Evolutionary conservation across 2,888 invertebrate species (phyloP).

Genomic region (Trichopoda pennipes): DNA sequence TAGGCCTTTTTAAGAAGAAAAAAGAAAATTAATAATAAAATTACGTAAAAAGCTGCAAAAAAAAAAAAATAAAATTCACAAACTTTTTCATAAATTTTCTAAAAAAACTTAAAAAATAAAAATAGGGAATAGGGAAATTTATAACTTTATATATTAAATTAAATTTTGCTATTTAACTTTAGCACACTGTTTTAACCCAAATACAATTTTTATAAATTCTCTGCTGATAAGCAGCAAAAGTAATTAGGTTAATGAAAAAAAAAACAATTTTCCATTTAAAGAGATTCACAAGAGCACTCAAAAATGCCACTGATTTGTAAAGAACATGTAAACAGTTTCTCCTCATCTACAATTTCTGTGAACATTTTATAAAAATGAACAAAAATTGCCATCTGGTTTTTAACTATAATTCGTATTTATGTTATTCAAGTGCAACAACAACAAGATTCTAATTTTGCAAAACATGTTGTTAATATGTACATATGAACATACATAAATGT

Average conservation of each 20-base stretch:
- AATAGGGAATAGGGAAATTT: too few relatives aligned
- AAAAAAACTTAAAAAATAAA: background rate
- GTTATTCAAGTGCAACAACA: slow-evolving; percentile 1
- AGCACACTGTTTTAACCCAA: background rate
- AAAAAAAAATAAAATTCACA: too few relatives aligned
- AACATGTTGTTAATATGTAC: slow-evolving; percentile 32
- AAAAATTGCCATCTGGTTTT: slow-evolving; percentile 1
- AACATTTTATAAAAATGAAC: slow-evolving; percentile 1
- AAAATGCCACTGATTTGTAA: slow-evolving; percentile 13
- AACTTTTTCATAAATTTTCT: too few relatives aligned
- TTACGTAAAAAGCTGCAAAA: too few relatives aligned
- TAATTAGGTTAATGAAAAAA: slow-evolving; percentile 42
- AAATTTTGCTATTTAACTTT: background rate
- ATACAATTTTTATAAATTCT: background rate
- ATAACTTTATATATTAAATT: background rate
- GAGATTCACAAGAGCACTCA: slow-evolving; percentile 41
- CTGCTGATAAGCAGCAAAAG: background rate
- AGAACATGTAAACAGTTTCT: background rate
- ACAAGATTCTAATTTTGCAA: slow-evolving; percentile 41
- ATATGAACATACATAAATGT: background rate
- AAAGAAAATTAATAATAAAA: too few relatives aligned
- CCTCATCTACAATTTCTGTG: background rate
- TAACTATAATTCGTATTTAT: background rate
- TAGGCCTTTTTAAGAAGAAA: too few relatives aligned
- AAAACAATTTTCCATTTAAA: slow-evolving; percentile 30